Evolutionary conservation across 2,888 invertebrate genomes (phyloP), one percentile per base, ranked within the genome.

Genomic region (Campoletis raptor): DNA sequence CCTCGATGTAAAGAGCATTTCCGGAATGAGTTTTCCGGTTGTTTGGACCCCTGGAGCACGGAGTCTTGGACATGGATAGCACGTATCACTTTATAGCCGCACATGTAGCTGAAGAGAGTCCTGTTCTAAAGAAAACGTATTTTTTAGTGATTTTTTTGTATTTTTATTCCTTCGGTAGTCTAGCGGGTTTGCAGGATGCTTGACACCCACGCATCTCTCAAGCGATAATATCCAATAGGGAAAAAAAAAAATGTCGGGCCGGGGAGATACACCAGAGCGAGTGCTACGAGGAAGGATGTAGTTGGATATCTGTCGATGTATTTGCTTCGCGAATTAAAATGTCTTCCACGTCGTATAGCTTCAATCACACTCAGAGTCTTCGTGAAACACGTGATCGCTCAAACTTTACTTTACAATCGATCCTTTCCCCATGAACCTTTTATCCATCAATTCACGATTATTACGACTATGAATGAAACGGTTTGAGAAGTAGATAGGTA

Each of bases 171-270:
- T 36, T 30, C 78, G 52, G 54, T 76, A 66, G 72, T 30, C 48
- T 61, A 18, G 24, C 54, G 36, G 24, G 24, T 73, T 70, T 48
- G 69, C 61, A 40, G 40, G n/a, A 21, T 40, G 54, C 77, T 76
- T 36, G 52, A 82, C 85, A 57, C 85, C 85, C 85, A 85, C 85
- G 70, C 79, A 72, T 79, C 82, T 81, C 66, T 54, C 69, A n/a
- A 80, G 64, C 74, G 85, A 85, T 82, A 85, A 85, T 82, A 85
- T 82, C 48, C 74, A 69, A 52, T 69, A 54, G 85, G 48, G 36
- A 8, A 42, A 70, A 82, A n/a, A n/a, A n/a, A 82, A 64, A 61
- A 18, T 5, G 78, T 81, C 76, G 45, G 64, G 45, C 24, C 54
- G 36, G 73, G 66, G 85, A 82, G 78, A 70, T 79, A 66, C 67